These are phyloP conservation scores for Lepidocyrtoides sp. DNA, from an alignment of 2,888 invertebrate species.

Conservation along the genomic window DNA sequence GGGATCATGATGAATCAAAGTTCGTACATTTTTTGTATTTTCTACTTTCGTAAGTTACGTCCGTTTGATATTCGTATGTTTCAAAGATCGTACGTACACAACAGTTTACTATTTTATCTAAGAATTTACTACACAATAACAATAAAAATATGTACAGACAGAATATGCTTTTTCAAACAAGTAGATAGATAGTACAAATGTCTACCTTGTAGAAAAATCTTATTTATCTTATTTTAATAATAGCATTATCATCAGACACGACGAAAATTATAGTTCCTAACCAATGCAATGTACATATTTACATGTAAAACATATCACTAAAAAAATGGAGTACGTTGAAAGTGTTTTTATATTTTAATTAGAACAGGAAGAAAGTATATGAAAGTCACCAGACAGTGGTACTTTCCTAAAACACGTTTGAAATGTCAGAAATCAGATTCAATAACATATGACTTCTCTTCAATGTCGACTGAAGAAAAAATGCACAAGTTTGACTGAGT, in stretches of 20 bases:
- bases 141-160: no score
- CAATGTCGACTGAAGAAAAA: background rate
- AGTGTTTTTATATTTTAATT: background rate
- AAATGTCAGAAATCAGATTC: background rate
- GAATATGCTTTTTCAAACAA: no score
- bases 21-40: slow-evolving; percentile 70
- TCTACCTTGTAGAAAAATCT: no score
- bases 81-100: background rate
- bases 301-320: no score
- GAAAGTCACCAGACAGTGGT: background rate
- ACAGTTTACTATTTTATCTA: background rate
- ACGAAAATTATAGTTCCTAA: no score
- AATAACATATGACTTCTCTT: background rate
- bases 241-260: no score
- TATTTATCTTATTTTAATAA: no score
- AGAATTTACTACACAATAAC: background rate
- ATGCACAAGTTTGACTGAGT: background rate
- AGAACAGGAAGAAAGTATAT: background rate
- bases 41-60: background rate
- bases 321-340: background rate
- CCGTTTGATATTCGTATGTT: background rate
- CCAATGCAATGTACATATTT: no score
- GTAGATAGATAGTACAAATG: no score
- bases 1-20: no score
- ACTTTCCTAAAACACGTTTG: background rate